Evolutionary conservation across 2,797 vertebrate species (phyloP), one percentile per base, ranked within the genome.

Genomic region (Bradypodion pumilum): DNA sequence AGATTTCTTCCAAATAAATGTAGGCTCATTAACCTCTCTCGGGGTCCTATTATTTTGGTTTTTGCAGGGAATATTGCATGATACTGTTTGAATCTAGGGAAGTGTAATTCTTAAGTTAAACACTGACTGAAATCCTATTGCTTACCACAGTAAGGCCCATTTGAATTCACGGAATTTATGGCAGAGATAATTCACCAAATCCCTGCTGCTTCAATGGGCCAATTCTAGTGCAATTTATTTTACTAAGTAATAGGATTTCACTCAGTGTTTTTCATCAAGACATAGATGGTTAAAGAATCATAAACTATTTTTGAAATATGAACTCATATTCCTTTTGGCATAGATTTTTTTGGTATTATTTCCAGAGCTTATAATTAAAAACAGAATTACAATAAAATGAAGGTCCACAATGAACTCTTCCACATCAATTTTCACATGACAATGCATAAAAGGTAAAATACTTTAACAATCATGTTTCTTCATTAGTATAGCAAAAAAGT

Each of bases 361-460:
- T 82, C 46, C 60, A 85, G 65, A 68, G 83, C 85, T 89, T 91
- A 87, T 88, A 90, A 93, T 90, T 88, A 75, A 89, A 92, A 84
- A 84, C 69, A 91, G 82, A 86, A 80, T 10, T 25, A 10, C 77
- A 69, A 32, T 83, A 82, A 78, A 91, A 91, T 73, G 69, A 89
- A 89, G 75, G 70, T 85, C 88, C 86, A 65, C 85, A 86, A 88
- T 88, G 90, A 85, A 80, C 87, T 89, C 79, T 86, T 89, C 87
- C 59, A 40, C 72, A 63, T 42, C 79, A 49, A 75, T 49, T 89
- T 92, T 93, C 87, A 88, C 87, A 84, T 83, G 79, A 74, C 77
- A 87, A 90, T 82, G 69, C 27, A 73, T 81, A 90, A 77, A 68
- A 91, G 87, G 90, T 92, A 90, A 93, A 85, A 91, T 74, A 69